Evolutionary conservation across 2,113 vertebrate genomes (phyloP), one percentile per base, ranked within the genome.

Genomic region (Aythya baeri): DNA sequence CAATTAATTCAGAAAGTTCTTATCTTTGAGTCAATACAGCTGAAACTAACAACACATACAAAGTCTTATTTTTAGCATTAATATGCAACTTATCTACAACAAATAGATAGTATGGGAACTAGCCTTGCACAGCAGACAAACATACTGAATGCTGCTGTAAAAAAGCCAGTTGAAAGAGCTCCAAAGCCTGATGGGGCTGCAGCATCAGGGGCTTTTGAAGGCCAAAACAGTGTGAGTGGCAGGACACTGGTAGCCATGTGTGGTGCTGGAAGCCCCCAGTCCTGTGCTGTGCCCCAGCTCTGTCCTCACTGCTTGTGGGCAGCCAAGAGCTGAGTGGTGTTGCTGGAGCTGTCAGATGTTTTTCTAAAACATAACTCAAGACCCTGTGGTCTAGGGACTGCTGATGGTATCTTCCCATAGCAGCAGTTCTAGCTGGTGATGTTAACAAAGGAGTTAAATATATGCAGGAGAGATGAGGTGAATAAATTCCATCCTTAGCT

Each of bases 221-320:
- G 5, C 17, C 17, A 8, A 26, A 77, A n/a, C 21, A 18, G 38
- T 26, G 17, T 0, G 2, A 29, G 16, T 2, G 0, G 46, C 46
- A 21, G 46, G 46, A 20, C 46, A 49, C 46, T 49, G 46, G 46
- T 46, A 46, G 46, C 46, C 20, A 11, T 2, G 2, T 11, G 9
- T 2, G 6, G 18, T 11, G 22, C 22, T 50, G 25, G 16, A 22
- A 21, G 23, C 23, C 13, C 23, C 50, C 22, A 25, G 50, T 23
- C 50, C 50, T 25, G 11, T 25, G 22, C 50, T 52, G 6, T 52
- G 23, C 23, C 50, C 50, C 22, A 25, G 49, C 49, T 50, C 50
- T 76, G 41, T 15, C 29, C 20, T 71, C 9, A 0, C 2, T 22
- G 13, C 11, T 78, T 8, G 11, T 0, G 0, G 32, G 3, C 6